Evolutionary conservation across 2,113 vertebrate species (phyloP).

Genomic region (Gnathonemus longibarbis): DNA sequence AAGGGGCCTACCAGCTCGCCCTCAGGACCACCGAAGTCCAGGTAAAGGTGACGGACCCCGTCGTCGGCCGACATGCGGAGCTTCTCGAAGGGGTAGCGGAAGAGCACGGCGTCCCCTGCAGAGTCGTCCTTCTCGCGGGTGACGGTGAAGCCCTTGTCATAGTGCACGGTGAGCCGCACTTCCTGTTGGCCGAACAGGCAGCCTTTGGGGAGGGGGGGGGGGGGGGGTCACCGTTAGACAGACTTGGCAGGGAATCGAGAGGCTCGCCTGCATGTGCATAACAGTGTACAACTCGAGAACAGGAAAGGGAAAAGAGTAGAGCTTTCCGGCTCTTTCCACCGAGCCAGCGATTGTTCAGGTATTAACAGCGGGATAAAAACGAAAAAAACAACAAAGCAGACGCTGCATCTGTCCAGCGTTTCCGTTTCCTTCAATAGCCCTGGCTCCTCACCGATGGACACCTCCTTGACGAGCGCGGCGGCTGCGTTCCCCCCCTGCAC

Average conservation of each 20-base stretch:
- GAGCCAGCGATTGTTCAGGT: constrained; percentile 48
- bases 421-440: background rate
- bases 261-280: background rate
- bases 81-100: constrained; percentile 85
- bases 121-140: constrained; percentile 61
- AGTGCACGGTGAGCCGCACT: constrained; percentile 81
- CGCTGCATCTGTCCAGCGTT: constrained; percentile 12
- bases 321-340: constrained; percentile 28
- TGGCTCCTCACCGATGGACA: constrained; percentile 67
- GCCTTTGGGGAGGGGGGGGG: constrained; percentile 52
- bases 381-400: background rate
- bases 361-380: constrained; percentile 27
- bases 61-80: constrained; percentile 90
- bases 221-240: background rate
- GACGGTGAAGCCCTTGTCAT: constrained; percentile 88
- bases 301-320: constrained; percentile 16
- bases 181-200: constrained; percentile 79
- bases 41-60: constrained; percentile 80
- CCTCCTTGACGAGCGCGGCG: constrained; percentile 83
- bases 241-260: background rate
- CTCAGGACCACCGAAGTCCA: constrained; percentile 92
- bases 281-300: constrained; percentile 1
- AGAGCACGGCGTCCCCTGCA: constrained; percentile 58
- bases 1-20: constrained; percentile 78
- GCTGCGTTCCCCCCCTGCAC: constrained; percentile 85